Percentiles rank a stretch among this genome's conserved stretches.
phyloP scores from a whole-genome alignment of 2,113 vertebrate genomes.

The Meles meles region DNA sequence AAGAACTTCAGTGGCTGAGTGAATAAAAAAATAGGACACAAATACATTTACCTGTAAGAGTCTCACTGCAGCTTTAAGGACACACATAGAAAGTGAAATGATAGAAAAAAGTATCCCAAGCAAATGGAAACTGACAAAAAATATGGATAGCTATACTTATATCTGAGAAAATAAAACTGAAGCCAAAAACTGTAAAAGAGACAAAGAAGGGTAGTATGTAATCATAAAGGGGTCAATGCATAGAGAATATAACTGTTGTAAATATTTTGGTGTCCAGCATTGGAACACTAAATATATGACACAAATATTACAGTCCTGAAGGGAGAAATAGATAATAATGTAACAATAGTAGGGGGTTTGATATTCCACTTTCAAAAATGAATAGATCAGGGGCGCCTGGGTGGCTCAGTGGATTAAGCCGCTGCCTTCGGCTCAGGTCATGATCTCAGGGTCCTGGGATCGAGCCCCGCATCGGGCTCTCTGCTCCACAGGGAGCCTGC shows the following conservation, averaged over 20 bases:
- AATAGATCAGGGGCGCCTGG: too few species aligned
- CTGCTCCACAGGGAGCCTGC: too few species aligned
- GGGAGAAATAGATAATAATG: background rate
- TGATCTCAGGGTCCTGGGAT: too few species aligned
- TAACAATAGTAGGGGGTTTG: background rate
- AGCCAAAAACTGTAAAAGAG: background rate
- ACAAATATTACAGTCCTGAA: background rate
- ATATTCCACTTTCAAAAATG: background rate
- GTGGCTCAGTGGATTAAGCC: too few species aligned
- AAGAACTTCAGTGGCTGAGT: background rate
- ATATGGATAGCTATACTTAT: background rate
- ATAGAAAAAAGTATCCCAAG: background rate
- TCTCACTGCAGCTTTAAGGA: background rate
- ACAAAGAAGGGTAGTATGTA: background rate
- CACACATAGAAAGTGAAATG: background rate
- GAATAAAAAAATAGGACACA: background rate
- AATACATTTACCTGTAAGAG: background rate
- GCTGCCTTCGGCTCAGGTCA: too few species aligned
- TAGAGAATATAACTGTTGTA: background rate
- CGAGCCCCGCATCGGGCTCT: too few species aligned
- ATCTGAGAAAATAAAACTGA: background rate
- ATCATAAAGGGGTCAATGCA: background rate
- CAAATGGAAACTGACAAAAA: background rate
- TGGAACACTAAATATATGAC: background rate
- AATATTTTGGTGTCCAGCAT: background rate